Base-by-base conservation (phyloP, 2,888 invertebrate species). In the Perdita meconis region DNA sequence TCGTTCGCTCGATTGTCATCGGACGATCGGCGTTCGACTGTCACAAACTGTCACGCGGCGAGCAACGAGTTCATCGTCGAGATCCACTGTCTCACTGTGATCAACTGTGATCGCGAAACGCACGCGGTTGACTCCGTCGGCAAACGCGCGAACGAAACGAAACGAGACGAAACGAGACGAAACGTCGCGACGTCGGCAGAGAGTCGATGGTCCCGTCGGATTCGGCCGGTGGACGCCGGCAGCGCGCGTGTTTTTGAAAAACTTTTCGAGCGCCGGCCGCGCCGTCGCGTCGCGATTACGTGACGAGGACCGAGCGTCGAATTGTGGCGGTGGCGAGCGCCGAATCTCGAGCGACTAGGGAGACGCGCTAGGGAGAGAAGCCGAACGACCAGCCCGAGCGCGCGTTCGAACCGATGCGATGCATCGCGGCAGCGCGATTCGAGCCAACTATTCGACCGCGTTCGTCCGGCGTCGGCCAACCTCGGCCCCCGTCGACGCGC, bases 381-480 rank as follows among this genome's bases (percentile, higher is more conserved):
- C 73, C 70, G 60, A 72, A 80, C 78, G 68, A 61, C 77, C 68
- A 69, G 76, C 44, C 59, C 66, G 83, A 76, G 81, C 83, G 78
- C 85, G 82, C 82, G 74, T 83, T 84, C 83, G 81, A 80, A 77
- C 81, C 85, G 85, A 87, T 80, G 87, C 85, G 85, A 87, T 80
- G 87, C 85, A 77, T 87, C 84, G 83, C 88, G 81, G 81, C 81
- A 83, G 80, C 84, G 80, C 83, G 86, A 84, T 88, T 84, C 89
- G 85, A 86, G 75, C 80, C 74, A 68, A 86, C 87, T 88, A 82
- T 73, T 86, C 87, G 88, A 68, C 74, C 74, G 70, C 44, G 66
- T 79, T 57, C 87, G 86, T 16, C 61, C 57, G 22, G 61, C 69
- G 63, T 85, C 85, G 85, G 47, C 22, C 47, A 47, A 47, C 36